These are phyloP conservation scores for Girardia tigrina DNA, from an alignment of 2,888 invertebrate species.

Conservation along the genomic window DNA sequence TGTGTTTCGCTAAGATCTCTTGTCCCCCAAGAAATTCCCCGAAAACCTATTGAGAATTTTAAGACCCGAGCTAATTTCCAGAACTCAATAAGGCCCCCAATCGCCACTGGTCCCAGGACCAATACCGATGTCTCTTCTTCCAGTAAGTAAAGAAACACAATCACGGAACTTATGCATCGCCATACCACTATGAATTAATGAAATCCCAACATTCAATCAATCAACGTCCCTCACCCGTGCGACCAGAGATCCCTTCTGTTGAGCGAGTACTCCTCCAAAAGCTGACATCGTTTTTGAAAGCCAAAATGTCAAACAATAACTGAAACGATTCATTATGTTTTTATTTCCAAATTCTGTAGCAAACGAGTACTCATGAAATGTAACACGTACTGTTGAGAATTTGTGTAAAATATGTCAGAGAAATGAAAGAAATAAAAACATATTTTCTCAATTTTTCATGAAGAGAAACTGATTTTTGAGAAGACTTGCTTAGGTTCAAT, in stretches of 20 bases:
- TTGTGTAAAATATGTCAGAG: no score
- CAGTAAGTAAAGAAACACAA: constrained; percentile 76
- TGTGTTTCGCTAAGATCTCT: constrained; percentile 25
- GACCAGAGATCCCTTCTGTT: constrained; percentile 71
- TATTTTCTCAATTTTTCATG: no score
- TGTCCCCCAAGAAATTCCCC: neutral
- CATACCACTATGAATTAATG: constrained; percentile 68
- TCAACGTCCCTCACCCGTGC: constrained; percentile 54
- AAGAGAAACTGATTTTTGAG: no score
- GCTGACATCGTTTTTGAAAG: constrained; percentile 88
- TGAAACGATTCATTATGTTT: no score
- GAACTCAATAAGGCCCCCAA: constrained; percentile 77
- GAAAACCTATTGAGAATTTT: neutral
- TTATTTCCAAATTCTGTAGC: no score
- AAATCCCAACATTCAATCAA: constrained; percentile 30
- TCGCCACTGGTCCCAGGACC: constrained; percentile 69
- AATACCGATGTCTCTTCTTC: constrained; percentile 81
- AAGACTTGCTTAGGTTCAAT: no score
- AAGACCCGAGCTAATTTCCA: constrained; percentile 38
- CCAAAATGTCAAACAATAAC: constrained; percentile 75
- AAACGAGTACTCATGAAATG: no score
- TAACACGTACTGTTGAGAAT: no score
- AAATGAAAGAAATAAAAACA: no score
- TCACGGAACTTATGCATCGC: constrained; percentile 70
- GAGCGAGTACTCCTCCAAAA: constrained; percentile 78